phyloP scores from a whole-genome alignment of 2,113 vertebrate genomes.

The Nesoenas mayeri region DNA sequence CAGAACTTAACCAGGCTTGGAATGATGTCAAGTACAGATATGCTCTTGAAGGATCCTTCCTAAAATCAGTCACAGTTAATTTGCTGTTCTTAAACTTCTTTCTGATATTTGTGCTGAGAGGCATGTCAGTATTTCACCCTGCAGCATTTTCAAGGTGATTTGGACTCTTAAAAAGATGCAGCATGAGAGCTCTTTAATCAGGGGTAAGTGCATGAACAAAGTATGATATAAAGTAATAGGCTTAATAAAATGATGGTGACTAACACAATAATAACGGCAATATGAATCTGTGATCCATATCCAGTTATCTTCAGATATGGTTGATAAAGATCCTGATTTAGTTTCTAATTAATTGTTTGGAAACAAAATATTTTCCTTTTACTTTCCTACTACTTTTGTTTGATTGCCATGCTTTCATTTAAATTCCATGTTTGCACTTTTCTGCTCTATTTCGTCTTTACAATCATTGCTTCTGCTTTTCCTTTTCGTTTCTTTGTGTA shows the following conservation, averaged over 20 bases:
- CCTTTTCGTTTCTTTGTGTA: not conserved
- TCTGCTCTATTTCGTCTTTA: slow-evolving; percentile 25
- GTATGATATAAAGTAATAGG: slow-evolving; percentile 40
- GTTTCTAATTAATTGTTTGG: slow-evolving; percentile 68
- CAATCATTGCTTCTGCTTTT: slow-evolving; percentile 45
- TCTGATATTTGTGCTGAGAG: not conserved
- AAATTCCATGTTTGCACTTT: slow-evolving; percentile 38
- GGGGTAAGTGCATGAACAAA: not conserved
- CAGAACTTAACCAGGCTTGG: not conserved
- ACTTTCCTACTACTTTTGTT: slow-evolving; percentile 19
- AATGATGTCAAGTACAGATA: not conserved
- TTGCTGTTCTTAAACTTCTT: not conserved
- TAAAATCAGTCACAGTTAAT: slow-evolving; percentile 30
- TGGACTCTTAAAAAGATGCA: slow-evolving; percentile 40
- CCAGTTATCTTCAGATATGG: slow-evolving; percentile 41
- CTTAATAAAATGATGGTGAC: slow-evolving; percentile 46
- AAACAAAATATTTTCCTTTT: slow-evolving; percentile 71
- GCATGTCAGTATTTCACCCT: not conserved
- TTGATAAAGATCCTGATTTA: slow-evolving; percentile 56
- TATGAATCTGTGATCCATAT: slow-evolving; percentile 56
- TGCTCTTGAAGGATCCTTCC: not conserved
- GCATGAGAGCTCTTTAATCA: slow-evolving; percentile 48
- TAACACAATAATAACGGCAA: slow-evolving; percentile 15
- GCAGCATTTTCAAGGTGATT: slow-evolving; percentile 52
- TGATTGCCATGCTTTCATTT: slow-evolving; percentile 37